Conservation (phyloP, 2,888 invertebrate genomes). For the Pandemis corylana region DNA sequence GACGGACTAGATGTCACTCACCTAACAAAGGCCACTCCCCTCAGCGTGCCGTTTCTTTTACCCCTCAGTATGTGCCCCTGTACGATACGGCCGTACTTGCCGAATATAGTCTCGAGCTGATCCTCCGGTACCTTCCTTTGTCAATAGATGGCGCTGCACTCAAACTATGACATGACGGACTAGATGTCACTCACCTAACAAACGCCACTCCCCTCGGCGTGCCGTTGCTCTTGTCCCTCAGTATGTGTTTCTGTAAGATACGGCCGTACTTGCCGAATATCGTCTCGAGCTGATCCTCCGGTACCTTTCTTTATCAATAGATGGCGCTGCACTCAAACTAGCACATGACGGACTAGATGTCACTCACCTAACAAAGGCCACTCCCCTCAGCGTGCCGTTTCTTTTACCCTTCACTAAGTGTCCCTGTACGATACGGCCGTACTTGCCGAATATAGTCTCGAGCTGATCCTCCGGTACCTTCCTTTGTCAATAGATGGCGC, state of each 20-base stretch:
- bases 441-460: conserved; percentile 93
- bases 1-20: conserved; percentile 57
- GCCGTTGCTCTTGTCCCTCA: too few relatives aligned
- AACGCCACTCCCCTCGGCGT: too few relatives aligned
- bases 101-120: too few relatives aligned
- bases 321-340: not conserved
- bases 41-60: conserved; percentile 93
- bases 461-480: conserved; percentile 88
- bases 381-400: conserved; percentile 94
- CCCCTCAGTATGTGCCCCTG: conserved; percentile 86
- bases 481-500: not conserved
- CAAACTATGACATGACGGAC: too few relatives aligned
- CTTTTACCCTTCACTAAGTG: conserved; percentile 90
- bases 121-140: too few relatives aligned
- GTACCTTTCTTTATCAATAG: not conserved
- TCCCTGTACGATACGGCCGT: conserved; percentile 92
- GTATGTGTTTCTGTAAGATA: too few relatives aligned
- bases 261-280: too few relatives aligned
- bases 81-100: too few relatives aligned
- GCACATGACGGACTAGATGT: not conserved
- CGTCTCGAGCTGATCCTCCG: too few relatives aligned
- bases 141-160: too few relatives aligned
- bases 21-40: conserved; percentile 98
- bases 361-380: conserved; percentile 95
- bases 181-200: too few relatives aligned